These are phyloP conservation scores for Xestobium rufovillosum DNA, from an alignment of 2,888 invertebrate genomes.

Conservation along the genomic window DNA sequence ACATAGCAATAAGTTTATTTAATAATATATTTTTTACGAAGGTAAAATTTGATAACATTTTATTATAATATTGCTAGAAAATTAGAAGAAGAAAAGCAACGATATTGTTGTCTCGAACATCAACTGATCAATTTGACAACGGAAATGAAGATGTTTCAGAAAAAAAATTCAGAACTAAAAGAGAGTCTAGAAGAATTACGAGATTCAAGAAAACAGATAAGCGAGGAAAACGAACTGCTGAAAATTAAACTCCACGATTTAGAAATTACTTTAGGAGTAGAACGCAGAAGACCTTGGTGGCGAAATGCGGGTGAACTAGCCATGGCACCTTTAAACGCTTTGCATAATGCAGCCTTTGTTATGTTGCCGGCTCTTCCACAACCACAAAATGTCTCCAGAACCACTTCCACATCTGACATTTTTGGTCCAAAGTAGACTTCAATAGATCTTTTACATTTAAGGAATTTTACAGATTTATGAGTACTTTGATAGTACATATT, in stretches of 20 bases:
- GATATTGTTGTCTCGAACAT: neutral
- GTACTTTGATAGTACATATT: too few relatives aligned
- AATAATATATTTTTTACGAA: too few relatives aligned
- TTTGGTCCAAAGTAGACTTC: neutral
- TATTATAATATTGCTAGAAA: neutral
- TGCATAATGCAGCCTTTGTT: neutral
- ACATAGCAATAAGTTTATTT: too few relatives aligned
- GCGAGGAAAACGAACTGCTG: neutral
- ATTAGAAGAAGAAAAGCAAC: neutral
- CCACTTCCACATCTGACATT: neutral
- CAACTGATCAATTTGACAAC: neutral
- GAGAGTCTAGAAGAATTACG: neutral
- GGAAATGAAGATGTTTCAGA: neutral
- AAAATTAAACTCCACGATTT: neutral
- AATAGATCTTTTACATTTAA: neutral
- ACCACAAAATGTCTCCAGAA: neutral
- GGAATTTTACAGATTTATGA: neutral
- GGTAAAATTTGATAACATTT: too few relatives aligned
- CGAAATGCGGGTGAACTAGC: neutral
- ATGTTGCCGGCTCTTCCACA: slow-evolving; percentile 2
- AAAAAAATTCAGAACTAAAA: neutral
- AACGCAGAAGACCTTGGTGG: neutral
- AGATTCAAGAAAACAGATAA: neutral
- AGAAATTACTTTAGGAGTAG: neutral
- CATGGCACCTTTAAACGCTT: neutral